Conservation (phyloP, 2,888 invertebrate genomes). For the Tyria jacobaeae region DNA sequence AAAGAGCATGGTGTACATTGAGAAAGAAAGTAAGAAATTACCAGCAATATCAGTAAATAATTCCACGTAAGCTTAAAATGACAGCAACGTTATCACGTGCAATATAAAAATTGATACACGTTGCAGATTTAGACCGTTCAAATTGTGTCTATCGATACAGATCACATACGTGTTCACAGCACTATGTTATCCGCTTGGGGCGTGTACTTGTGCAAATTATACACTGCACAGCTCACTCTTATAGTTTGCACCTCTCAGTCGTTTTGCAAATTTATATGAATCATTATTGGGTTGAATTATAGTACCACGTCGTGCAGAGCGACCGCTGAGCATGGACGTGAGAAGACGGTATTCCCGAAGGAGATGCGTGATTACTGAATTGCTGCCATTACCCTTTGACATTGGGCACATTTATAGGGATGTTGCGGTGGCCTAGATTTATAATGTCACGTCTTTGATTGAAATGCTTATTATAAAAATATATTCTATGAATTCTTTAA, state of each 20-base stretch:
- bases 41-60: not conserved
- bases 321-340: constrained; percentile 56
- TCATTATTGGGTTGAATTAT: constrained; percentile 78
- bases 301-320: constrained; percentile 65
- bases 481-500: not conserved
- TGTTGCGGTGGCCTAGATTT: not conserved
- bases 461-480: not conserved
- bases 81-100: constrained; percentile 24
- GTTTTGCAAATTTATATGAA: constrained; percentile 79
- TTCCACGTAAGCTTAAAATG: constrained; percentile 10
- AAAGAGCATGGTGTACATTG: too few species aligned
- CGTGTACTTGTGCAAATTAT: constrained; percentile 70
- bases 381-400: constrained; percentile 47
- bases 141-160: constrained; percentile 52
- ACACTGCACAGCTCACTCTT: constrained; percentile 70
- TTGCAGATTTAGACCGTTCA: constrained; percentile 28
- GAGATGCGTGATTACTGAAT: constrained; percentile 46
- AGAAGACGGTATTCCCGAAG: constrained; percentile 51
- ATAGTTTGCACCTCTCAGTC: constrained; percentile 78
- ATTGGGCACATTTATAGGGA: constrained; percentile 16
- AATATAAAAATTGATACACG: constrained; percentile 42
- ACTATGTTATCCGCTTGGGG: constrained; percentile 66
- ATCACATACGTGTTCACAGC: constrained; percentile 45
- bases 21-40: not conserved
- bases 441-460: not conserved